phyloP scores from a whole-genome alignment of 2,797 vertebrate genomes.

The Labeo calbasu region DNA sequence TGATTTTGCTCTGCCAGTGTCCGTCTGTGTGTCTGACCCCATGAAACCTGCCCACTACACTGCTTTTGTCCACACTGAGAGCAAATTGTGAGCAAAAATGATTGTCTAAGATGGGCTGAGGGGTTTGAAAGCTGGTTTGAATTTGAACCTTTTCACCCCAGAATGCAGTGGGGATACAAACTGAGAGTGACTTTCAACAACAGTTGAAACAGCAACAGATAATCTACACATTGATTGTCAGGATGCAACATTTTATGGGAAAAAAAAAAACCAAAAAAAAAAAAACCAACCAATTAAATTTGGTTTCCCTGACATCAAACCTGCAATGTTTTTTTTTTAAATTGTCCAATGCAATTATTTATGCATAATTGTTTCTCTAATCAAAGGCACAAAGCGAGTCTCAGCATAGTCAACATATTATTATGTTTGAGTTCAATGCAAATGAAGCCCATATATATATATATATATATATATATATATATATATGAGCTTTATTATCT shows the following conservation, averaged over 20 bases:
- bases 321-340: neutral
- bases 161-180: neutral
- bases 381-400: constrained; percentile 73
- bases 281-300: constrained; percentile 2
- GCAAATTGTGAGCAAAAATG: constrained; percentile 1
- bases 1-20: constrained; percentile 33
- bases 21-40: too few relatives aligned
- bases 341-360: constrained; percentile 17
- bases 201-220: neutral
- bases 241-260: constrained; percentile 5
- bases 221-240: constrained; percentile 47
- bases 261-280: neutral
- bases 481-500: neutral
- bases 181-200: neutral
- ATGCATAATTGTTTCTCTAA: constrained; percentile 57
- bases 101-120: neutral
- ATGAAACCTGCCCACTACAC: neutral
- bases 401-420: constrained; percentile 25
- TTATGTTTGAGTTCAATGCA: constrained; percentile 18
- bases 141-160: neutral
- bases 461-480: neutral
- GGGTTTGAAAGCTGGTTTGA: constrained; percentile 2
- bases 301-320: constrained; percentile 24
- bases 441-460: neutral
- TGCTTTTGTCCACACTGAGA: constrained; percentile 23